Evolutionary conservation across 2,888 invertebrate genomes (phyloP).

Genomic region (Byasa hedistus): DNA sequence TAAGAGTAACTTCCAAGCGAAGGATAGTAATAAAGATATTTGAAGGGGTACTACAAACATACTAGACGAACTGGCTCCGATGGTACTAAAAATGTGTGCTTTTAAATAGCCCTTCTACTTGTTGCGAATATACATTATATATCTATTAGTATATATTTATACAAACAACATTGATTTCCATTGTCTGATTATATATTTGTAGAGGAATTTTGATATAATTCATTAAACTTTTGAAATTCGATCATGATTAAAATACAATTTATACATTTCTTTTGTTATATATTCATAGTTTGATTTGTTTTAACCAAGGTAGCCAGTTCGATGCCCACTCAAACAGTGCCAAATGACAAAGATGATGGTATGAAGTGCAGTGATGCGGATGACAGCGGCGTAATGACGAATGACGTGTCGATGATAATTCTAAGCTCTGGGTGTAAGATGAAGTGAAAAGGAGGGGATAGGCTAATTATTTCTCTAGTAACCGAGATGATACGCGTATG

Average conservation of each 20-base stretch:
- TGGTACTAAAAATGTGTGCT: slow-evolving; percentile 26
- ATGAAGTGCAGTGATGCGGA: slow-evolving; percentile 77
- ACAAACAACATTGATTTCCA: not conserved
- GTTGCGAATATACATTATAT: not conserved
- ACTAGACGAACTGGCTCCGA: slow-evolving; percentile 66
- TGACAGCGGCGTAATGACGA: slow-evolving; percentile 55
- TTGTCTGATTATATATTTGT: too few species aligned
- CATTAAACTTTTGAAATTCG: slow-evolving; percentile 20
- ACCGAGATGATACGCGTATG: not conserved
- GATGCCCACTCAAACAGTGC: slow-evolving; percentile 74
- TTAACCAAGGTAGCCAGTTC: slow-evolving; percentile 49
- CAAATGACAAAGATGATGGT: slow-evolving; percentile 59
- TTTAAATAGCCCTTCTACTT: not conserved
- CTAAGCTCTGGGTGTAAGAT: slow-evolving; percentile 19
- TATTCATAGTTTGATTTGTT: not conserved
- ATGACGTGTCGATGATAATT: slow-evolving; percentile 42
- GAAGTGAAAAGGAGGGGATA: not conserved
- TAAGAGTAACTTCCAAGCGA: slow-evolving; percentile 59
- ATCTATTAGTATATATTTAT: not conserved
- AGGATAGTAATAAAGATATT: slow-evolving; percentile 57
- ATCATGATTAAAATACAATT: slow-evolving; percentile 9
- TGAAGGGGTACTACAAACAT: slow-evolving; percentile 68
- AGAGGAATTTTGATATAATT: not conserved
- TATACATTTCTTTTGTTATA: not conserved
- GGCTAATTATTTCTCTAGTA: not conserved